Base-by-base conservation (phyloP, 2,888 invertebrate species). In the Stenodema calcarata region DNA sequence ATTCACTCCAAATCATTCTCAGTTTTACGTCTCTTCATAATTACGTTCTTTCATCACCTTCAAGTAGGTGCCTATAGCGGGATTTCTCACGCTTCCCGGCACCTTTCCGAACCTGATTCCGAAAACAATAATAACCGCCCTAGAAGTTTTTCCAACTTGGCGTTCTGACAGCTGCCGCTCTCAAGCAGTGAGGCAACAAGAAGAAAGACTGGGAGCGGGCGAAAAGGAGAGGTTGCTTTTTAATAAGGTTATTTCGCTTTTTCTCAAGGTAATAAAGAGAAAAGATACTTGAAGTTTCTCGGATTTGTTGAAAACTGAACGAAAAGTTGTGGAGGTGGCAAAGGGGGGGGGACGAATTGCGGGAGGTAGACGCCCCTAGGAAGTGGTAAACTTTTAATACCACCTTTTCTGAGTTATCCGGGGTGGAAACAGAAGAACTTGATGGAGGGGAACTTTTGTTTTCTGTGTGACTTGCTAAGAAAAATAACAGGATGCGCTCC, bases 231-330 rank as follows among this genome's bases (percentile, higher is more conserved):
- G 75, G 54, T 84, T 27, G 73, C 73, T 84, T 84, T 84, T 84
- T 84, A 84, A 84, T 84, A 84, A 84, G 84, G 84, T 84, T 84
- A 84, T 84, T 84, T 84, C 84, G 84, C 84, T 84, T 84, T 84
- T 84, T 84, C 73, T 47, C 42, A 44, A 84, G 84, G 84, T 84
- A 75, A 84, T 73, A 84, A 75, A 84, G 73, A 75, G 75, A 80
- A 62, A 80, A 84, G 84, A 84, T 84, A 84, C 84, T 84, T 42
- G 84, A 47, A 84, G 84, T 84, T 84, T 84, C 75, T 75, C 54
- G 84, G 84, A 84, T 84, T 84, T 84, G 84, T 84, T 84, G 73
- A 84, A 84, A 84, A 84, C 84, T 70, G 73, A 84, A 84, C 73
- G 73, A 44, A 42, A 83, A 84, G 42, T 84, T 70, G 42, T 18